Conservation (phyloP, 2,797 vertebrate species). For the Prunella strophiata region DNA sequence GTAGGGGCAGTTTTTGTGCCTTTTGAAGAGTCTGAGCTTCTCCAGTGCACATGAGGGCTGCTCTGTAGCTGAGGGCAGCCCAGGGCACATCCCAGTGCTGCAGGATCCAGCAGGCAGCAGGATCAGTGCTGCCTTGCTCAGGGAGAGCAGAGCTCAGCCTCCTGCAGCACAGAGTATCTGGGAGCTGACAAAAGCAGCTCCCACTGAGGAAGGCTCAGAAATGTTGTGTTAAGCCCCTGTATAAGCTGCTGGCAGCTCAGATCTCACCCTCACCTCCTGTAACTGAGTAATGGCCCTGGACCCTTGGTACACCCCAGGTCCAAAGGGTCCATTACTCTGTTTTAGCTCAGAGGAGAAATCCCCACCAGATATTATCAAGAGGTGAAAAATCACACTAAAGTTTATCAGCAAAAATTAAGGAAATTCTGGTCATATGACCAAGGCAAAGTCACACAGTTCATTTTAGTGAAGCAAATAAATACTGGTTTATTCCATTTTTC, state of each 20-base stretch:
- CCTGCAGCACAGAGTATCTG: neutral
- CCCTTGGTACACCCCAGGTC: neutral
- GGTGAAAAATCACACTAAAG: neutral
- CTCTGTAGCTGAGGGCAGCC: neutral
- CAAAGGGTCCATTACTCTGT: too few relatives aligned
- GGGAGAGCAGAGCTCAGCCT: neutral
- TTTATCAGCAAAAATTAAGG: neutral
- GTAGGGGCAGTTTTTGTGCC: neutral
- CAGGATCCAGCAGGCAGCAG: neutral
- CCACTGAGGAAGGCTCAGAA: neutral
- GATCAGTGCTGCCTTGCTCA: neutral
- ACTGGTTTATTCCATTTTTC: neutral
- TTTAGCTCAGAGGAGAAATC: neutral
- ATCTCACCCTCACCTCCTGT: neutral
- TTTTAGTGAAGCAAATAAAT: neutral
- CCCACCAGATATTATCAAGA: neutral
- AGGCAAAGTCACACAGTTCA: neutral
- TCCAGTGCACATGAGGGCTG: neutral
- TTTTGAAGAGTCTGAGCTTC: neutral
- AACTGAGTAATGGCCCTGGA: neutral
- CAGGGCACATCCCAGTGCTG: neutral
- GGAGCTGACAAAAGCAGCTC: neutral
- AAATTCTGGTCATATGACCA: accelerated
- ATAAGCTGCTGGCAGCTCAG: neutral
- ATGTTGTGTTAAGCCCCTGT: neutral